Percentiles rank a stretch among this genome's conserved stretches.
These are phyloP conservation scores for Fragum whitleyi DNA, from an alignment of 2,888 invertebrate species.

Conservation along the genomic window DNA sequence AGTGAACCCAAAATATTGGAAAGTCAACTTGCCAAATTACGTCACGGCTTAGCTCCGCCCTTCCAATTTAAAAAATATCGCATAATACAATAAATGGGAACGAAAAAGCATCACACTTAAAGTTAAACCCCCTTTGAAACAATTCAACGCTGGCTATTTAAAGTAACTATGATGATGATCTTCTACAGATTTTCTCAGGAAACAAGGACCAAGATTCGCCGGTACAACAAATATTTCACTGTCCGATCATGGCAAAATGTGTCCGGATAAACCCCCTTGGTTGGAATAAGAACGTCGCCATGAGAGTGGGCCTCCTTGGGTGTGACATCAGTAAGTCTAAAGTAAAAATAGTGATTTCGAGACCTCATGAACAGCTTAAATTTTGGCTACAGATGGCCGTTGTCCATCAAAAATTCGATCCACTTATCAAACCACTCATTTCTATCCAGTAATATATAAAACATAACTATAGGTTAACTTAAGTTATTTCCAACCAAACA, in stretches of 20 bases:
- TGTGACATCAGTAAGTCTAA: constrained; percentile 61
- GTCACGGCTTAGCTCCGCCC: too few relatives aligned
- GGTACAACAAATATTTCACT: constrained; percentile 64
- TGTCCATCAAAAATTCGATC: neutral
- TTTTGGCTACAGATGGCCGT: neutral
- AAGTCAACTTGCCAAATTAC: too few relatives aligned
- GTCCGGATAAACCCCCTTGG: constrained; percentile 69
- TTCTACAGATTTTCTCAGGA: constrained; percentile 66
- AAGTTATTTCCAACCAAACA: neutral
- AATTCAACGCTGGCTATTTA: too few relatives aligned
- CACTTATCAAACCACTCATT: neutral
- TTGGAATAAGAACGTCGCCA: constrained; percentile 68
- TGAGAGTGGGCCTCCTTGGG: constrained; percentile 69
- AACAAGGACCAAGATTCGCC: constrained; percentile 68
- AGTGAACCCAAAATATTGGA: too few relatives aligned
- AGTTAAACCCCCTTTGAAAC: too few relatives aligned
- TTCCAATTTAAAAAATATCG: too few relatives aligned
- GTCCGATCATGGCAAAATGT: constrained; percentile 72
- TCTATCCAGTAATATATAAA: neutral
- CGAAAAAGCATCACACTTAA: too few relatives aligned
- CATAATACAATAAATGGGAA: too few relatives aligned
- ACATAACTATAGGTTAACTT: neutral
- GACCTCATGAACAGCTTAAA: neutral
- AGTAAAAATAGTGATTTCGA: too few relatives aligned
- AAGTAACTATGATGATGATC: too few relatives aligned